phyloP scores from a whole-genome alignment of 2,113 vertebrate species.

The Pithys albifrons region DNA sequence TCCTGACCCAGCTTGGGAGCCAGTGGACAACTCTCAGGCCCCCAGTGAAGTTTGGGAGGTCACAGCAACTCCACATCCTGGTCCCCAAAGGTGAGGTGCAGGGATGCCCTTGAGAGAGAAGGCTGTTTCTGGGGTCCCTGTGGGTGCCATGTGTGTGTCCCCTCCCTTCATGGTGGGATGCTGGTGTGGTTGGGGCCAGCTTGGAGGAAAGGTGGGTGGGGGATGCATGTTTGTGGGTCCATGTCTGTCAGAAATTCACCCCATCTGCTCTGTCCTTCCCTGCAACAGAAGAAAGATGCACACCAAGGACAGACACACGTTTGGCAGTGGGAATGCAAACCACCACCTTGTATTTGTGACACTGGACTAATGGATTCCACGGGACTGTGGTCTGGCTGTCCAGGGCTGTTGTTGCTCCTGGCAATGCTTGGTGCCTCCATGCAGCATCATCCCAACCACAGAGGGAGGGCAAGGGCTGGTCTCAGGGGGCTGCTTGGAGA shows the following conservation, averaged over 20 bases:
- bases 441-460: accelerated
- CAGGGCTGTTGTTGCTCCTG: accelerated
- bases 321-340: neutral
- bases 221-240: neutral
- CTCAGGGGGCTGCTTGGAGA: neutral
- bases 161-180: accelerated
- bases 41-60: neutral
- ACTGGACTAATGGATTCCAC: accelerated
- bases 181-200: neutral
- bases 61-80: neutral
- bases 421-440: accelerated
- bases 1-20: neutral
- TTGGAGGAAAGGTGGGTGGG: neutral
- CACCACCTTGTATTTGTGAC: neutral
- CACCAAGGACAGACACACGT: neutral
- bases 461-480: accelerated
- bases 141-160: neutral
- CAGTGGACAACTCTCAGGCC: neutral
- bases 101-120: neutral
- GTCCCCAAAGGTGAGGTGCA: no score
- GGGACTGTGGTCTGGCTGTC: accelerated
- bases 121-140: neutral
- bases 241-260: neutral
- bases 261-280: neutral
- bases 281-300: accelerated